Evolutionary conservation across 2,797 vertebrate species (phyloP).

Genomic region (Betta splendens): DNA sequence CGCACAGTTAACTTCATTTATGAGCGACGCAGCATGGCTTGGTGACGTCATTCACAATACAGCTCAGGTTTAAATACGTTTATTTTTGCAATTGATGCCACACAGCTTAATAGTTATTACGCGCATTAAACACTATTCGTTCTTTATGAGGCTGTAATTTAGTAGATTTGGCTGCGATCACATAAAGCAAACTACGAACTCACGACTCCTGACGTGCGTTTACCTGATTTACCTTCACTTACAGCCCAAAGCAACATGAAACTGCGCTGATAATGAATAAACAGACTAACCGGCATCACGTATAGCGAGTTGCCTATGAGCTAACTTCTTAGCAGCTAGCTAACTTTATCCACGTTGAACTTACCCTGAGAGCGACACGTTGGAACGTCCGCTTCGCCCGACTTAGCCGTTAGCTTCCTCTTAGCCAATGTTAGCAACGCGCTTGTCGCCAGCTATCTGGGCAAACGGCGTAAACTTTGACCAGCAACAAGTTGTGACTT

Average conservation of each 20-base stretch:
- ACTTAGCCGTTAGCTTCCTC: constrained; percentile 9
- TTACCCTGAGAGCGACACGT: constrained; percentile 13
- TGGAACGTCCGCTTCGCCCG: neutral
- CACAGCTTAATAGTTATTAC: too few species aligned
- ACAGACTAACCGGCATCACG: neutral
- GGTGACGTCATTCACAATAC: too few species aligned
- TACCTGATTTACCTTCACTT: too few species aligned
- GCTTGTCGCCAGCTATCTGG: neutral
- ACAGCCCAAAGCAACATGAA: too few species aligned
- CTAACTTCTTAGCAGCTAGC: neutral
- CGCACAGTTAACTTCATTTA: neutral
- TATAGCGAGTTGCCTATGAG: neutral
- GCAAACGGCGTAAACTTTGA: neutral
- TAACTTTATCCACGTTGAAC: constrained; percentile 20
- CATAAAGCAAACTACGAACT: too few species aligned
- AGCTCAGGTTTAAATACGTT: too few species aligned
- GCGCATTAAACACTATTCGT: too few species aligned
- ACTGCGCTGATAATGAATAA: neutral
- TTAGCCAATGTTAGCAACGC: neutral
- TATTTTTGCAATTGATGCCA: too few species aligned
- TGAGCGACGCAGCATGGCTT: too few species aligned
- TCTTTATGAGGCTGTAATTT: too few species aligned
- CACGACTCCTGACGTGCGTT: too few species aligned
- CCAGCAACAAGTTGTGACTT: neutral
- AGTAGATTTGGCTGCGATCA: too few species aligned